Conservation (phyloP, 2,888 invertebrate genomes). For the Drosophila mettleri region DNA sequence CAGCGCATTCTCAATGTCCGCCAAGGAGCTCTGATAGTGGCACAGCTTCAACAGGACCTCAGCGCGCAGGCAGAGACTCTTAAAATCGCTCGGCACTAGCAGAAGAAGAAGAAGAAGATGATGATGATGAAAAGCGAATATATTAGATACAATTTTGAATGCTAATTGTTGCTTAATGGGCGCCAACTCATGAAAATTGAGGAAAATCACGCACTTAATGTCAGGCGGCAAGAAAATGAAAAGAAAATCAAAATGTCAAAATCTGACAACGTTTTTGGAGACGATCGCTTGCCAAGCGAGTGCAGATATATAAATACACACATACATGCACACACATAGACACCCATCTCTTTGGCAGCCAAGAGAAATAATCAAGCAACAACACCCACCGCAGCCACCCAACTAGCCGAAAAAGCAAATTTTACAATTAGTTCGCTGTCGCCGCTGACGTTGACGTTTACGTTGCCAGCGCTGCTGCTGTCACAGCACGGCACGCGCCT, state of each 20-base stretch:
- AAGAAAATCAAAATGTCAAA: conserved; percentile 65
- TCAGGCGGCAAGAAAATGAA: conserved; percentile 34
- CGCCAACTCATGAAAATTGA: conserved; percentile 2
- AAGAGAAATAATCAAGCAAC: conserved; percentile 1
- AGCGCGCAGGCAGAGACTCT: conserved; percentile 88
- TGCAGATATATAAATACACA: conserved; percentile 40
- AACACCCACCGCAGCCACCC: background rate
- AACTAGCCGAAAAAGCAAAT: conserved; percentile 39
- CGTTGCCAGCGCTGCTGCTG: conserved; percentile 22
- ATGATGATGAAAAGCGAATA: conserved; percentile 28
- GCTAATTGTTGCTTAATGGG: conserved; percentile 24
- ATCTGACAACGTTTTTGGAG: conserved; percentile 38
- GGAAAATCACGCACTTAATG: conserved; percentile 54
- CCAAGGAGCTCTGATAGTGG: conserved; percentile 87
- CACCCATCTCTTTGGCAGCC: background rate
- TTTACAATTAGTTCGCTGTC: conserved; percentile 60
- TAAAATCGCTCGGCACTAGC: conserved; percentile 88
- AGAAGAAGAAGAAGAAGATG: conserved; percentile 42
- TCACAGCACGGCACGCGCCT: conserved; percentile 46
- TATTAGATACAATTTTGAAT: background rate
- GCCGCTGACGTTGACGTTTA: conserved; percentile 31
- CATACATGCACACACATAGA: background rate
- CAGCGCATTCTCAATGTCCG: conserved; percentile 88
- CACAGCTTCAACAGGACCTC: conserved; percentile 88
- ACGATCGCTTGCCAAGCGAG: conserved; percentile 39